Base-by-base conservation (phyloP, 2,797 vertebrate species). In the Eleutherodactylus coqui region DNA sequence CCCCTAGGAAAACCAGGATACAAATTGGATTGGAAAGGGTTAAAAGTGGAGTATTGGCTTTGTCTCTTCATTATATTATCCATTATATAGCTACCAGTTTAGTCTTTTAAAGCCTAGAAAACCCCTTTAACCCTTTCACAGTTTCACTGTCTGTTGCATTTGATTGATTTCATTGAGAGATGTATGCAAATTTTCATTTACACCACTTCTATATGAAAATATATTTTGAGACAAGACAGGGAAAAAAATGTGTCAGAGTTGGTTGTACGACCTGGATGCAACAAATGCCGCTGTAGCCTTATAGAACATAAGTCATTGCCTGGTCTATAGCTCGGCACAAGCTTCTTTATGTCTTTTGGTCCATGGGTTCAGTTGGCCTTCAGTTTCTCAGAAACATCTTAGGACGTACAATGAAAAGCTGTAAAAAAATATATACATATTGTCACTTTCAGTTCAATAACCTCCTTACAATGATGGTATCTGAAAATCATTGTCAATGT, bases 351-450 rank as follows among this genome's bases (percentile, higher is more conserved):
- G n/a, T 27, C 70, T 27, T 9, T 41, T 69, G 67, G 62, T 36
- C 32, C 53, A 58, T 9, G 11, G 24, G n/a, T 58, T 67, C 16
- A 6, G 67, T 41, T n/a, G 9, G 5, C 41, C 36, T 45, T 45
- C n/a, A 43, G 5, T 73, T 45, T 27, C 5, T n/a, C 41, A 43
- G 11, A 45, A 43, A 16, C 41, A 49, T 9, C 41, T 75, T 62
- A 84, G 13, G 72, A 76, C 27, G 72, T 7, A 64, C 11, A 58
- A 14, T 83, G n/a, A 21, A 47, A 17, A 62, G 82, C 82, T 84
- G 55, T 17, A 75, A 75, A 38, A 55, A 55, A 62, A 62, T 75
- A 41, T 21, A 1, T 62, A 84, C n/a, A n/a, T 4, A 60, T 29
- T 14, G 58, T 32, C 11, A 64, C 29, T 32, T 62, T 27, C 58